These are phyloP conservation scores for Mesocricetus auratus DNA, from an alignment of 2,113 vertebrate species.

Conservation along the genomic window DNA sequence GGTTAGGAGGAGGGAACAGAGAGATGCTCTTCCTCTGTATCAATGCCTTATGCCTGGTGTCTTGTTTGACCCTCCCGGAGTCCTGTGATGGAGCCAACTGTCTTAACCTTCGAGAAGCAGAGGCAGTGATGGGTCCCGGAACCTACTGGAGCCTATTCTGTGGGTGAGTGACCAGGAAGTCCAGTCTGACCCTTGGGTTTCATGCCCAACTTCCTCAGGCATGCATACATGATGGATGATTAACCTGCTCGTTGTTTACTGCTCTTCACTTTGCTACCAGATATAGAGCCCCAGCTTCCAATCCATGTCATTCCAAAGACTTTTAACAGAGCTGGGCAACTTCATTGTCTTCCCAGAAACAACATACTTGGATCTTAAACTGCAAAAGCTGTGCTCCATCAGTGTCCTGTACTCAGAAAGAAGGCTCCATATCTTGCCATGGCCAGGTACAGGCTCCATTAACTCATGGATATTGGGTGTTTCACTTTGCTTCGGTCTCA, in stretches of 20 bases:
- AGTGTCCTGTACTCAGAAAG: accelerated
- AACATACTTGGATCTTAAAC: neutral
- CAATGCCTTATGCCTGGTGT: neutral
- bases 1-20: neutral
- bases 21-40: no score
- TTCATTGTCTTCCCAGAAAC: neutral
- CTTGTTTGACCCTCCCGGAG: neutral
- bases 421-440: accelerated
- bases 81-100: accelerated
- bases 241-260: accelerated
- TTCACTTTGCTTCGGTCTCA: neutral
- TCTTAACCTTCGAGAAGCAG: neutral
- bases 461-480: neutral
- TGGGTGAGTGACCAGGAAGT: neutral
- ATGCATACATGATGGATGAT: accelerated
- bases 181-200: accelerated
- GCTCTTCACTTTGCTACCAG: neutral
- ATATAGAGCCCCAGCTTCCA: neutral
- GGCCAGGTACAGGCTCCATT: neutral
- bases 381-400: accelerated
- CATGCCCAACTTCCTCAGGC: neutral
- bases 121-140: neutral
- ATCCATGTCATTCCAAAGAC: neutral
- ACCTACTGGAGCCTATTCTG: accelerated
- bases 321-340: accelerated